Percentiles rank a stretch among this genome's conserved stretches.
These are phyloP conservation scores for Oryzaephilus surinamensis DNA, from an alignment of 1,140 invertebrate genomes.

Conservation along the genomic window DNA sequence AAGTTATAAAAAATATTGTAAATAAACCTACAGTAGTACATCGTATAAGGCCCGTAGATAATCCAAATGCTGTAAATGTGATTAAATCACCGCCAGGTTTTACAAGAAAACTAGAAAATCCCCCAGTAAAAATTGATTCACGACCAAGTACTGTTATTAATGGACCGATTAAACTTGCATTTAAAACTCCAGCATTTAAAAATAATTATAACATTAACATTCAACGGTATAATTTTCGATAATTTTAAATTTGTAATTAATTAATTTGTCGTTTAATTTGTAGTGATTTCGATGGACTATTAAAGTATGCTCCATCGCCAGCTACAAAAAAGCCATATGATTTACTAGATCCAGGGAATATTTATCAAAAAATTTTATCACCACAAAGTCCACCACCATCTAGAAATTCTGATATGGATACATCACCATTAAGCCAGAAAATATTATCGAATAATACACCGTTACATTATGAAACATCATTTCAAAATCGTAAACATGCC, in stretches of 20 bases:
- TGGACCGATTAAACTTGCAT: constrained; percentile 33
- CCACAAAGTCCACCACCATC: constrained; percentile 6
- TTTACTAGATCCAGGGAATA: constrained; percentile 23
- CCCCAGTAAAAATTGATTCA: constrained; percentile 7
- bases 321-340: constrained; percentile 19
- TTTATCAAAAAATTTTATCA: constrained; percentile 22
- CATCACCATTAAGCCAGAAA: constrained; percentile 13
- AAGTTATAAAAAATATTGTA: constrained; percentile 16
- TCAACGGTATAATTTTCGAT: too few species aligned
- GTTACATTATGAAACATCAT: constrained; percentile 32
- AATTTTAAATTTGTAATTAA: too few species aligned
- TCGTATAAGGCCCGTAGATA: constrained; percentile 20
- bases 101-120: constrained; percentile 1
- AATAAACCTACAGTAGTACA: neutral
- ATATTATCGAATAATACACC: constrained; percentile 15
- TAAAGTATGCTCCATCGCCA: too few species aligned
- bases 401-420: too few species aligned
- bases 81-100: constrained; percentile 28
- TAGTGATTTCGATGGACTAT: constrained; percentile 22
- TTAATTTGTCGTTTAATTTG: constrained; percentile 7
- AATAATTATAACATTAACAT: constrained; percentile 32
- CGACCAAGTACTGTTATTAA: constrained; percentile 25
- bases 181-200: constrained; percentile 34
- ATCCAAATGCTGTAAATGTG: constrained; percentile 33
- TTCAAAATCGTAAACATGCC: constrained; percentile 27